Evolutionary conservation across 2,888 invertebrate genomes (phyloP), one percentile per base, ranked within the genome.

Genomic region (Ypsolopha scabrella): DNA sequence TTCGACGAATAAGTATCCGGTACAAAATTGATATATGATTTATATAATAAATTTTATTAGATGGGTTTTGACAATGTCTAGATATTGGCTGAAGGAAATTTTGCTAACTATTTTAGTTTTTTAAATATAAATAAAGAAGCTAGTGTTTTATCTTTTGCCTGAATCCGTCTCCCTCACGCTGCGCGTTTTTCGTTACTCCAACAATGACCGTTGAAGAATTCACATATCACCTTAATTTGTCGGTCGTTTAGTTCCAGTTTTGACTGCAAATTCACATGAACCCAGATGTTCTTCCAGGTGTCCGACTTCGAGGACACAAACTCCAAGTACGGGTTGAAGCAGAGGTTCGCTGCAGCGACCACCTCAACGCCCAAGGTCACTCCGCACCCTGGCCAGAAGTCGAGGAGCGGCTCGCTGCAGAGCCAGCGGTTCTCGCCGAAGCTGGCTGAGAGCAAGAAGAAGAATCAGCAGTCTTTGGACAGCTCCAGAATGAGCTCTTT

Each of bases 251-350:
- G 6, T n/a, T 38, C 9, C n/a, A 2, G n/a, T 9, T n/a, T 38
- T 6, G n/a, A n/a, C n/a, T n/a, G n/a, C n/a, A n/a, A n/a, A n/a
- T n/a, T n/a, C n/a, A n/a, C n/a, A n/a, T n/a, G n/a, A n/a, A 38
- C 3, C 9, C 39, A 10, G 9, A 10, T n/a, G 7, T 44, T 10
- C 24, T 48, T 54, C 1, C 61, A 85, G 85, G 75, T 83, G 0
- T 83, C 85, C 35, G 81, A 83, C 51, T 81, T 83, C 56, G 82
- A 83, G 56, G 80, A 83, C 52, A 67, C 63, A 0, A 72, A 64
- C 55, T 72, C 75, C 0, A 83, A 81, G 49, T 76, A 79, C 54
- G 78, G 80, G 0, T 51, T 69, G 6, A 65, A 60, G 33, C 55
- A 58, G 8, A 71, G 69, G 24, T 63, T 72, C 38, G 50, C 58